phyloP scores from a whole-genome alignment of 35 echinoderm and acorn worm genomes.

The Diadema setosum region DNA sequence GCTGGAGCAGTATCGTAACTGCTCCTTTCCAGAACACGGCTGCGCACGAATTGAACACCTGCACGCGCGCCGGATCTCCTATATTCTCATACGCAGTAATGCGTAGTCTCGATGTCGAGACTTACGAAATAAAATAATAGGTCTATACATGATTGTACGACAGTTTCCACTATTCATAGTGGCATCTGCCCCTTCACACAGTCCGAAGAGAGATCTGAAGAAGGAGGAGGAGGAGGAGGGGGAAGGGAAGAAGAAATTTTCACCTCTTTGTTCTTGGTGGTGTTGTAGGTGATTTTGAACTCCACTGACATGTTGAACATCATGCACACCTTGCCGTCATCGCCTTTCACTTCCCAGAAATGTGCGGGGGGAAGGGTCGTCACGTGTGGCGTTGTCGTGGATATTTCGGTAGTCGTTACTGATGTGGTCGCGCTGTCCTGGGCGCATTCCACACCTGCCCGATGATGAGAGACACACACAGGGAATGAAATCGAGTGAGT shows the following conservation, averaged over 20 bases:
- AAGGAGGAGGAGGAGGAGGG: neutral
- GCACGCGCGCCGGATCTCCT: too few species aligned
- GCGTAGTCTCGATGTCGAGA: too few species aligned
- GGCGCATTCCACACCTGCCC: neutral
- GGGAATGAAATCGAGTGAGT: too few species aligned
- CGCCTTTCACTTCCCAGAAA: neutral
- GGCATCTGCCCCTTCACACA: too few species aligned
- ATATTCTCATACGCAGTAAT: too few species aligned
- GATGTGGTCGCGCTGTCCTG: neutral
- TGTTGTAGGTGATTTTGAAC: neutral
- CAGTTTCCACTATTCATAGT: too few species aligned
- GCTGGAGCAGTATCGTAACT: too few species aligned
- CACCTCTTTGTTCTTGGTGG: neutral
- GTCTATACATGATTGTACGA: too few species aligned
- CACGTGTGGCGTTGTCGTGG: neutral
- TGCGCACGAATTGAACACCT: too few species aligned
- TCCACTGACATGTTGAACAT: neutral
- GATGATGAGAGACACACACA: neutral
- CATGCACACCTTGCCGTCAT: neutral
- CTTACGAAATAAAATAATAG: too few species aligned
- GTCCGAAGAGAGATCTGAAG: too few species aligned
- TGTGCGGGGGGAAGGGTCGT: neutral
- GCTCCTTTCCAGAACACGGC: too few species aligned
- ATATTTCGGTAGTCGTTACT: neutral
- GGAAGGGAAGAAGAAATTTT: neutral